Conservation (phyloP, 2,113 vertebrate species). For the Dipodomys merriami region DNA sequence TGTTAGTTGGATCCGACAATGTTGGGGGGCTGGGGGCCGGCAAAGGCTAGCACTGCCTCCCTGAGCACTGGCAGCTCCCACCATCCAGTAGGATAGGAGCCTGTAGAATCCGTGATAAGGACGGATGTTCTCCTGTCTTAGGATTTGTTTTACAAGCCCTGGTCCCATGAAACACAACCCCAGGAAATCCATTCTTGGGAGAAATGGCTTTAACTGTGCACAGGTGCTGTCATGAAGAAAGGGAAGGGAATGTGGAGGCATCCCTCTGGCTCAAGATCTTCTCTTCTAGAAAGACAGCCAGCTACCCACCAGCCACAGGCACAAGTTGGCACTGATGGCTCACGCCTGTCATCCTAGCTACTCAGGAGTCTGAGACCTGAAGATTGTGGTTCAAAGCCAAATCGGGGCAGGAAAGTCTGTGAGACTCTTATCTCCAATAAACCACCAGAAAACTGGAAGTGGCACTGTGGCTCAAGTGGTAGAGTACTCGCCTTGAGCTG, state of each 20-base stretch:
- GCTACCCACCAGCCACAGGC: background rate
- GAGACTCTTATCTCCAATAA: no score
- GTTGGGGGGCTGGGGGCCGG: background rate
- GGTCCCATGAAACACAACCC: background rate
- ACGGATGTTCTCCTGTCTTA: background rate
- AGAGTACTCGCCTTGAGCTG: no score
- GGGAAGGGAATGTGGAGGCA: background rate
- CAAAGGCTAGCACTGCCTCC: background rate
- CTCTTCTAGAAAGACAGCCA: background rate
- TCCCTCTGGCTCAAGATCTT: background rate
- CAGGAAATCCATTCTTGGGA: background rate
- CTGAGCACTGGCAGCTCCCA: constrained; percentile 36
- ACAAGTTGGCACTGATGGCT: no score
- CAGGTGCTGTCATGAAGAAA: no score
- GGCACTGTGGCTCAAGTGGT: no score
- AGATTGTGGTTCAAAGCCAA: no score
- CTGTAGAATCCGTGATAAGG: background rate
- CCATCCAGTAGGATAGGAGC: background rate
- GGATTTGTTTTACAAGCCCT: constrained; percentile 21
- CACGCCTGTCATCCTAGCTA: no score
- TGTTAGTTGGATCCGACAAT: constrained; percentile 67
- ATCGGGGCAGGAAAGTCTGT: no score
- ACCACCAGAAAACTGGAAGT: no score
- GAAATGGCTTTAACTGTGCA: background rate
- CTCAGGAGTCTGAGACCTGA: no score